Evolutionary conservation across 2,888 invertebrate species (phyloP), one percentile per base, ranked within the genome.

Genomic region (Chironomus tentans): DNA sequence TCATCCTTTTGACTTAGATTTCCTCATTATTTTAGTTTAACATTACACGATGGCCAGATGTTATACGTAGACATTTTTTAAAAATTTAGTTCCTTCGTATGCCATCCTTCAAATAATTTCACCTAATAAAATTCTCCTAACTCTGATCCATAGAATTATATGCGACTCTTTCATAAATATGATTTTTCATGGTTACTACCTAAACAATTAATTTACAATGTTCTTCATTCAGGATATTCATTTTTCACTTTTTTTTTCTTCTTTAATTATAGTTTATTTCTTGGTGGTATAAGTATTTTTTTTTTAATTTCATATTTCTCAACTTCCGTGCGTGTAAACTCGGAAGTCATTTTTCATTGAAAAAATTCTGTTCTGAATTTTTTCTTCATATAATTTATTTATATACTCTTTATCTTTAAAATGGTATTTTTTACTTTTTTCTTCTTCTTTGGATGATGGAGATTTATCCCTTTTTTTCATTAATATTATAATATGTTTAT

Each of bases 171-270:
- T 48, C 70, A 70, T 70, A 70, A 70, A 70, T 50, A 24, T 70
- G 24, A 47, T 69, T 69, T 38, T 38, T 69, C 38, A 68, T 47
- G 47, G 24, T 70, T 47, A 70, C 70, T 70, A 70, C 70, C 70
- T 70, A 70, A 70, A 70, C 70, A 70, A 24, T 69, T 69, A 70
- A 70, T 70, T 70, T 70, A 70, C 70, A 70, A 56, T 24, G 50
- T 70, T 68, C 7, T 24, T 56, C 56, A 5, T 56, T 56, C 18
- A 18, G 56, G 15, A 50, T 50, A 50, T 50, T 50, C 50, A 50
- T 50, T n/a, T 38, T 10, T 10, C 38, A n/a, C n/a, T n/a, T 38
- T 38, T 38, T 15, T 50, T 50, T 50, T 15, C 15, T 56, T 7
- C 18, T 56, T 56, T 56, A 7, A 15, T 56, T 56, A 56, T 56